Evolutionary conservation across 2,797 vertebrate genomes (phyloP).

Genomic region (Oophaga sylvatica): DNA sequence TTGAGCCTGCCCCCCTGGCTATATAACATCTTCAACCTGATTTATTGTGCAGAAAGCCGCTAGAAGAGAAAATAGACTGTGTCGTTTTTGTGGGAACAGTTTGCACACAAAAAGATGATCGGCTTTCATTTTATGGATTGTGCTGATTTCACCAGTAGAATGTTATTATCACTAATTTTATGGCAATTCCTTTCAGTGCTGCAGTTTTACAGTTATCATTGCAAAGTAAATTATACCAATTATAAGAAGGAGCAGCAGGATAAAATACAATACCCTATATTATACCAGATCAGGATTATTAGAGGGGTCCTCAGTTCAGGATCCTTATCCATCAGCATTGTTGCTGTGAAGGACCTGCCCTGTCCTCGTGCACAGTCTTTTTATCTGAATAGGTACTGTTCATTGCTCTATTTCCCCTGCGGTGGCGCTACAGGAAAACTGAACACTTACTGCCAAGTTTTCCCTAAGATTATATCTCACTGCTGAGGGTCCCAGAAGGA

Average conservation of each 20-base stretch:
- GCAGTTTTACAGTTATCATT: constrained; percentile 38
- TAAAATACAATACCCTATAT: neutral
- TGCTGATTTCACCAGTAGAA: constrained; percentile 29
- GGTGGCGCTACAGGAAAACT: too few relatives aligned
- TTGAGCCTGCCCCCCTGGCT: constrained; percentile 56
- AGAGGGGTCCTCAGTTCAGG: neutral
- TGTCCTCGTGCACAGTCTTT: neutral
- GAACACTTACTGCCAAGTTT: too few relatives aligned
- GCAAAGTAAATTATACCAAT: constrained; percentile 36
- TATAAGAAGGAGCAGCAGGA: constrained; percentile 6
- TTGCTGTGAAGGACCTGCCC: neutral
- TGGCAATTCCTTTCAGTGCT: constrained; percentile 32
- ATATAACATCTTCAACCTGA: constrained; percentile 49
- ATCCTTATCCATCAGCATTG: neutral
- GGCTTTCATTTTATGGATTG: constrained; percentile 39
- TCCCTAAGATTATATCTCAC: too few relatives aligned
- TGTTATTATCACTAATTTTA: constrained; percentile 45
- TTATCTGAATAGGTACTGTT: neutral
- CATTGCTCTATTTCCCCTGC: neutral
- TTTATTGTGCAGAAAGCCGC: constrained; percentile 49
- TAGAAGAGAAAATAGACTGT: constrained; percentile 21
- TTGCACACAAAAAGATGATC: constrained; percentile 44
- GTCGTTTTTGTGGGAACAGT: constrained; percentile 15
- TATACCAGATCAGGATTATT: neutral
- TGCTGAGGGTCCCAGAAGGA: too few relatives aligned